phyloP scores from a whole-genome alignment of 2,797 vertebrate species.

The Notoglanidium macrostoma region DNA sequence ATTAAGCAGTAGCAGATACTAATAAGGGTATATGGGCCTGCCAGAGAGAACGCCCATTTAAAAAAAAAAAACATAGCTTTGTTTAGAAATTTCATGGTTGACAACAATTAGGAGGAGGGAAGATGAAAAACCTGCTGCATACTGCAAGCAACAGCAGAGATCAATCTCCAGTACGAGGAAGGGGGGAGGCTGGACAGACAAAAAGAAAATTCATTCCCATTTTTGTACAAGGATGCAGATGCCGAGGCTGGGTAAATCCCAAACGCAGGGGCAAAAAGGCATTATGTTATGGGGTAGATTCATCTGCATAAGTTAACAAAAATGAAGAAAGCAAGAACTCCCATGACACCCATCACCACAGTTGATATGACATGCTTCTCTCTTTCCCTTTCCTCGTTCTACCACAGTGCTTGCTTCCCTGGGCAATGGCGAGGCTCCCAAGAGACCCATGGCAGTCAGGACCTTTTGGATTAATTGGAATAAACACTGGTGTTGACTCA shows the following conservation, averaged over 20 bases:
- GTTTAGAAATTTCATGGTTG: background rate
- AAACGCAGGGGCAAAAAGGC: constrained; percentile 27
- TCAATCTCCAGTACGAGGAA: background rate
- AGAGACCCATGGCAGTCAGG: constrained; percentile 64
- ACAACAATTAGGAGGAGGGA: background rate
- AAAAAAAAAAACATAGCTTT: background rate
- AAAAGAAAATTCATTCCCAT: background rate
- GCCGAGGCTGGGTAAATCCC: background rate
- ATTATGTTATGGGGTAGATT: constrained; percentile 16
- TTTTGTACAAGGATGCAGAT: background rate
- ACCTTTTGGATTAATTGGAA: constrained; percentile 69
- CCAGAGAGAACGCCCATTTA: background rate
- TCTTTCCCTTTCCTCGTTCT: constrained; percentile 26
- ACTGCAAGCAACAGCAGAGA: background rate
- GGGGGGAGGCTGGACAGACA: background rate
- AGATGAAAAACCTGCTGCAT: constrained; percentile 13
- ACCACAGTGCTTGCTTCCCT: constrained; percentile 41
- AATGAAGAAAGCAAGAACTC: constrained; percentile 40
- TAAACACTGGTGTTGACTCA: constrained; percentile 72
- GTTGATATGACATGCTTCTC: constrained; percentile 33
- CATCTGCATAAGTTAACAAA: constrained; percentile 46
- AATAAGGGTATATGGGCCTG: constrained; percentile 21
- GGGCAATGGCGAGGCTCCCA: constrained; percentile 59
- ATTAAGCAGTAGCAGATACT: constrained; percentile 36
- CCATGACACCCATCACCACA: constrained; percentile 55